Base-by-base conservation (phyloP, 2,888 invertebrate species). In the Darwinula stevensoni region DNA sequence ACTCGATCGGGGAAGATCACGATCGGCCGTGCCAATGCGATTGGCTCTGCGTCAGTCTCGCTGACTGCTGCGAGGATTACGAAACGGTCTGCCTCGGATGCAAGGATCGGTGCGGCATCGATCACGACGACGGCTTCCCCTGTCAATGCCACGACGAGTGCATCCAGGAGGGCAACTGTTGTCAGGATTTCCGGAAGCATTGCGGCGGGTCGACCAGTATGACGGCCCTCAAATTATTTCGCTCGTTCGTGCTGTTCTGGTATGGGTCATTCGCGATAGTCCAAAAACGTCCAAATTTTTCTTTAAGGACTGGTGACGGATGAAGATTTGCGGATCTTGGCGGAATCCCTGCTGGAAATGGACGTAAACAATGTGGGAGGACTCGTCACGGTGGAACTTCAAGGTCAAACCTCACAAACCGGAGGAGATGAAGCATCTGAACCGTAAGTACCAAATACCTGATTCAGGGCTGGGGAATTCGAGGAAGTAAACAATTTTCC, bases 1-100 rank as follows among this genome's bases (percentile, higher is more conserved):
- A 22, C 22, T 9, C 22, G 6, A 6, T 9, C 9, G 22, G 22
- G 22, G 22, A 9, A n/a, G 9, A 22, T 22, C 22, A 6, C 6
- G 22, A 22, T n/a, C n/a, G 22, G 22, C 22, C 22, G n/a, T 22
- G 22, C n/a, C 22, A 22, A n/a, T 22, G 22, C 22, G n/a, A 22
- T n/a, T 6, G 6, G 9, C n/a, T 22, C n/a, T 22, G 22, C n/a
- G 22, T 22, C 6, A 6, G n/a, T 6, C n/a, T 22, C n/a, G 22
- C 9, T 6, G 22, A 22, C 22, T 22, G 22, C n/a, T 22, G 22
- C n/a, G 9, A 6, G n/a, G 22, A 22, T n/a, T 22, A 22, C n/a
- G 22, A 22, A n/a, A 22, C 22, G 6, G 22, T n/a, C n/a, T 22
- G 22, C n/a, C 22, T 22, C 22, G n/a, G 22, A 9, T 22, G 22